Percentiles rank a stretch among this genome's conserved stretches.
These are phyloP conservation scores for Drosophila maculinotata DNA, from an alignment of 2,888 invertebrate species.

Conservation along the genomic window DNA sequence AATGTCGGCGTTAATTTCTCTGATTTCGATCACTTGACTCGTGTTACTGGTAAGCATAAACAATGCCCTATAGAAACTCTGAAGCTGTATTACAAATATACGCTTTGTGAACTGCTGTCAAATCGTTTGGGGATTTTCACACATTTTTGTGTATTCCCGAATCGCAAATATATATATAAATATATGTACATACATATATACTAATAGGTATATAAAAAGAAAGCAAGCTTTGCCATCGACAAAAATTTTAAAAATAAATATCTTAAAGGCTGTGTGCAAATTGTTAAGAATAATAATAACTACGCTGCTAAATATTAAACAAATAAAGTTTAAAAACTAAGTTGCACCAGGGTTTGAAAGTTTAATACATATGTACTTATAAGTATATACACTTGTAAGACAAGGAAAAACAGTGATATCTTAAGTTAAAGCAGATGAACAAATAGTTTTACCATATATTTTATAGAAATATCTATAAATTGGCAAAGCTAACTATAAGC, in stretches of 20 bases:
- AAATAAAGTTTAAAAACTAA: conserved; percentile 42
- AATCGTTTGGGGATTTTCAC: conserved; percentile 23
- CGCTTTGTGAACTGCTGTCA: no score
- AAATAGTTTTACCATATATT: no score
- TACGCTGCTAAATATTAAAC: conserved; percentile 46
- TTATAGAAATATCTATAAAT: no score
- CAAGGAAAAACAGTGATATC: no score
- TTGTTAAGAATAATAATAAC: conserved; percentile 65
- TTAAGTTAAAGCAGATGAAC: no score
- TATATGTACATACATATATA: conserved; percentile 24
- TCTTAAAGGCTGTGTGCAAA: conserved; percentile 56
- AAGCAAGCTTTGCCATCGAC: conserved; percentile 30
- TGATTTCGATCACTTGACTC: conserved; percentile 62
- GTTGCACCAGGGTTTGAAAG: conserved; percentile 21
- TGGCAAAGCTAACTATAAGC: no score
- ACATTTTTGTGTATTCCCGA: conserved; percentile 26
- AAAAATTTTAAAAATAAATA: conserved; percentile 61
- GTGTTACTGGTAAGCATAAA: conserved; percentile 50
- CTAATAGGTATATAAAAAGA: conserved; percentile 30
- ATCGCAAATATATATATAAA: no score
- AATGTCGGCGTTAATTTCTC: conserved; percentile 38
- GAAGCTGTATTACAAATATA: conserved; percentile 2
- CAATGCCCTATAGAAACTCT: no score
- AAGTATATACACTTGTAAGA: neutral
- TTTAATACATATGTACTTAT: neutral